phyloP scores from a whole-genome alignment of 2,888 invertebrate genomes.

The Bellardia bayeri region DNA sequence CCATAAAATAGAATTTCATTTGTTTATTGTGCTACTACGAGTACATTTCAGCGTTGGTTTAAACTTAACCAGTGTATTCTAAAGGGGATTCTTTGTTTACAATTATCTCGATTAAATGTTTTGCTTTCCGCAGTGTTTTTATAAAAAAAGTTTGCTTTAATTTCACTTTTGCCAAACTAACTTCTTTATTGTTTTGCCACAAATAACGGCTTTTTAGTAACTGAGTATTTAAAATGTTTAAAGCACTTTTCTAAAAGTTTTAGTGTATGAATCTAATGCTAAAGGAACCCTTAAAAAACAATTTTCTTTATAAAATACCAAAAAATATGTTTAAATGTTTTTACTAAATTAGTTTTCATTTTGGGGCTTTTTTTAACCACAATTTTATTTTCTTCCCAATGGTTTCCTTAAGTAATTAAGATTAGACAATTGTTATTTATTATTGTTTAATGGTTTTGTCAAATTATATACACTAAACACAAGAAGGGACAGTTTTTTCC shows the following conservation, averaged over 20 bases:
- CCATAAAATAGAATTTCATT: conserved; percentile 55
- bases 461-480: conserved; percentile 18
- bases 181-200: background rate
- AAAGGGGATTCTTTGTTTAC: conserved; percentile 60
- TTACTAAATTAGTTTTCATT: conserved; percentile 15
- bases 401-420: conserved; percentile 65
- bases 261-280: background rate
- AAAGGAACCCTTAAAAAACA: conserved; percentile 27
- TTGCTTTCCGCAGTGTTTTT: conserved; percentile 33
- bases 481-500: conserved; percentile 12
- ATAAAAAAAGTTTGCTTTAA: conserved; percentile 21
- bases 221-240: conserved; percentile 6
- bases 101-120: conserved; percentile 66
- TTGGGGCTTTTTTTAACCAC: conserved; percentile 31
- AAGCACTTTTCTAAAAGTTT: background rate
- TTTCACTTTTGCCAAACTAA: conserved; percentile 44
- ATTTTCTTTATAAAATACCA: background rate
- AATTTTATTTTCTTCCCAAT: conserved; percentile 46
- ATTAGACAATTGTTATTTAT: conserved; percentile 58
- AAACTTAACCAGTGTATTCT: conserved; percentile 45
- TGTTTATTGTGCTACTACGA: conserved; percentile 45
- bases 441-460: conserved; percentile 16
- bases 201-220: background rate
- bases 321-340: conserved; percentile 15
- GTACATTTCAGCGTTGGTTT: conserved; percentile 39